Conservation (phyloP, 2,797 vertebrate genomes). For the Stomatorhinus walkeri region DNA sequence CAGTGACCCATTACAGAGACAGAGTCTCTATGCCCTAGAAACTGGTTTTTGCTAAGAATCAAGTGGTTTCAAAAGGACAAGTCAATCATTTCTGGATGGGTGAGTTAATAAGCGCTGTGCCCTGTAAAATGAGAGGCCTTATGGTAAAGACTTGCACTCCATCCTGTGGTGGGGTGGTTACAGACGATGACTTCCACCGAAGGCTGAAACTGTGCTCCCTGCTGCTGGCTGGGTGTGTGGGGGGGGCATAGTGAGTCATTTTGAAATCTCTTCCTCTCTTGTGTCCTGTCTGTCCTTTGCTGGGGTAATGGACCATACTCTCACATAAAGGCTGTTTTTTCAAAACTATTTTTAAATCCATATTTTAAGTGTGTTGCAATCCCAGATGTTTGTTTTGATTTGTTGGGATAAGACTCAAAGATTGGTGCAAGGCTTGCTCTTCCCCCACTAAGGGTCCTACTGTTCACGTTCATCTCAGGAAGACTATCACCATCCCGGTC, state of each 20-base stretch:
- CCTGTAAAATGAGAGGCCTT: slow-evolving; percentile 47
- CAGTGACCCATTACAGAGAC: slow-evolving; percentile 53
- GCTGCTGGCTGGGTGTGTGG: background rate
- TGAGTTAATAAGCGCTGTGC: slow-evolving; percentile 57
- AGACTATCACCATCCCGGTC: background rate
- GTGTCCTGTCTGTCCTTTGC: background rate
- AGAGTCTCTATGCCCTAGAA: slow-evolving; percentile 44
- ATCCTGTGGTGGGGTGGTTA: slow-evolving; percentile 46
- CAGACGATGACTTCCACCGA: background rate
- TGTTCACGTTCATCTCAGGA: background rate
- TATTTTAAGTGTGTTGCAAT: background rate
- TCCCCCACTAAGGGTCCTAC: background rate
- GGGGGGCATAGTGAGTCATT: background rate
- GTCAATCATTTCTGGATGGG: slow-evolving; percentile 55
- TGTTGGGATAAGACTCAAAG: background rate
- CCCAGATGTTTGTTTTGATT: background rate
- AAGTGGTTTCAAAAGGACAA: slow-evolving; percentile 55
- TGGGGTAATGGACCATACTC: slow-evolving; percentile 3
- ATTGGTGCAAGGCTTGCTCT: background rate
- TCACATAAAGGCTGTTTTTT: background rate
- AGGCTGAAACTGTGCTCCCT: slow-evolving; percentile 16
- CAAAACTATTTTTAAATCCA: background rate
- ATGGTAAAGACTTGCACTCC: slow-evolving; percentile 46
- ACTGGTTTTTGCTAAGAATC: slow-evolving; percentile 52
- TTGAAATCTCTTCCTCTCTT: background rate